Conservation (phyloP, 30 jellyfish, hydroid and myxozoan species). For the Euphysa ruthae region DNA sequence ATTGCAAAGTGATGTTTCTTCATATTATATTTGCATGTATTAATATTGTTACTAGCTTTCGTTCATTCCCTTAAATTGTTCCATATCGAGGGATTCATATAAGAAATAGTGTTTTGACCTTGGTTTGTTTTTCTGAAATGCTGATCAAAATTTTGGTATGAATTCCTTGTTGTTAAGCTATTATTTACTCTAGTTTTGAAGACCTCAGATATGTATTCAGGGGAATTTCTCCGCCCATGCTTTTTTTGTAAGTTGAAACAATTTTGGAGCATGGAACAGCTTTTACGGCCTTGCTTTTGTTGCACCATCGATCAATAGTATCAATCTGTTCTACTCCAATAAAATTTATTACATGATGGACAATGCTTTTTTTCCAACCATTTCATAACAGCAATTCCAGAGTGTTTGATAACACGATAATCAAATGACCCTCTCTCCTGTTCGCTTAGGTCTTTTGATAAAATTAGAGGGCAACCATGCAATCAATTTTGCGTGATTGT, state of each 20-base stretch:
- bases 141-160: too few species aligned
- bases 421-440: conserved; percentile 41
- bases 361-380: conserved; percentile 39
- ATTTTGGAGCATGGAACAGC: conserved; percentile 34
- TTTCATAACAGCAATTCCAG: conserved; percentile 48
- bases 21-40: too few species aligned
- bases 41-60: too few species aligned
- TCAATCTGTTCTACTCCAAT: conserved; percentile 48
- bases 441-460: conserved; percentile 36
- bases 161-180: too few species aligned
- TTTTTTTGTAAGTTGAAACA: conserved; percentile 29
- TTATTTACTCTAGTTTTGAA: too few species aligned
- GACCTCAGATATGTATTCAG: too few species aligned
- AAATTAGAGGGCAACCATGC: conserved; percentile 45
- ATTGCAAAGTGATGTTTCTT: too few species aligned
- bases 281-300: background rate
- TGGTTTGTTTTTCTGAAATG: too few species aligned
- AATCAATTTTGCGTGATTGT: conserved; percentile 50
- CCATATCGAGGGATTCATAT: too few species aligned
- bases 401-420: conserved; percentile 22
- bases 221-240: conserved; percentile 89
- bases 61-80: too few species aligned
- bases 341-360: conserved; percentile 40
- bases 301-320: conserved; percentile 14
- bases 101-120: too few species aligned